A percentile compares a stretch with the other conserved stretches of the same genome.
phyloP scores from a whole-genome alignment of 2,113 vertebrate genomes.

The Regulus satrapa region DNA sequence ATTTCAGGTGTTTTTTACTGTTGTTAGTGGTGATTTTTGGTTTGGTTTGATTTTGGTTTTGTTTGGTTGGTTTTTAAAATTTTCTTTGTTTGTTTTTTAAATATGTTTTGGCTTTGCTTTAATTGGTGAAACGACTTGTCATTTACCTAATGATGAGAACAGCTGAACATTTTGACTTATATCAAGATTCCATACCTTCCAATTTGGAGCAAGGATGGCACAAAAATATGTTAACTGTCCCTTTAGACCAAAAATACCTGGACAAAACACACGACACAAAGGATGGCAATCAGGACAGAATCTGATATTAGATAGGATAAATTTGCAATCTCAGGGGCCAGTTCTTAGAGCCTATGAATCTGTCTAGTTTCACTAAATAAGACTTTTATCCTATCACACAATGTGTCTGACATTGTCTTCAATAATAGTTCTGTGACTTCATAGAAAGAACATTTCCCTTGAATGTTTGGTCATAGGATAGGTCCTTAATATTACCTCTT shows the following conservation, averaged over 20 bases:
- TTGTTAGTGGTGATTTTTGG: neutral
- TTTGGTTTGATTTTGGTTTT: neutral
- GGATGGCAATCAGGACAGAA: neutral
- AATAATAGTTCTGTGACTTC: neutral
- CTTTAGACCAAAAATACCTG: neutral
- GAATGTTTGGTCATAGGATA: neutral
- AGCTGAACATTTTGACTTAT: neutral
- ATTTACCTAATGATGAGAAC: neutral
- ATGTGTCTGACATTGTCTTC: neutral
- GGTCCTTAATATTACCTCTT: neutral
- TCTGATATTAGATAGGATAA: neutral
- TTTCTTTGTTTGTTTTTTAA: too few relatives aligned
- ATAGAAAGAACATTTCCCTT: neutral
- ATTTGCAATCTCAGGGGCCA: neutral
- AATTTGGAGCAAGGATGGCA: neutral
- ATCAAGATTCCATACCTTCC: neutral
- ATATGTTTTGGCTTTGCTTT: neutral
- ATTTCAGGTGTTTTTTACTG: too few relatives aligned
- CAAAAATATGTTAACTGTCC: neutral
- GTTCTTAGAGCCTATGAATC: neutral
- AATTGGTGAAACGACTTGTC: neutral
- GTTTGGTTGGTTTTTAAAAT: neutral
- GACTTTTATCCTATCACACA: neutral
- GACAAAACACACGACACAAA: neutral
- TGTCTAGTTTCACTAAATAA: neutral